Conservation (phyloP, 2,113 vertebrate species). For the Marcusenius ussheri region DNA sequence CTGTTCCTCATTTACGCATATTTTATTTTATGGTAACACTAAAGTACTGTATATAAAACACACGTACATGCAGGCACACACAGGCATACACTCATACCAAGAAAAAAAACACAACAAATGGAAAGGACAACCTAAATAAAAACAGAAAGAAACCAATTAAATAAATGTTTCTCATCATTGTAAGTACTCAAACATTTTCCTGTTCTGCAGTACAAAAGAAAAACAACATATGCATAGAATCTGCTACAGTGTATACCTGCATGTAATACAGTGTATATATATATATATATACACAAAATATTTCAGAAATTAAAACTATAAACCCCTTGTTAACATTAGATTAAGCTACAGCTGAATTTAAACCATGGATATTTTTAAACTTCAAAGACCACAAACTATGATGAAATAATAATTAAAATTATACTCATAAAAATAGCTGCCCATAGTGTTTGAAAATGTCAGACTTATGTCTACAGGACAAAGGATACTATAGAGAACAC, state of each 20-base stretch:
- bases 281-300: slow-evolving; percentile 34
- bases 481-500: neutral
- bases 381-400: slow-evolving; percentile 25
- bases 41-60: slow-evolving; percentile 24
- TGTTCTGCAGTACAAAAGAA: slow-evolving; percentile 41
- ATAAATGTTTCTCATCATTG: slow-evolving; percentile 38
- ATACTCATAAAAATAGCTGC: slow-evolving; percentile 36
- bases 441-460: slow-evolving; percentile 20
- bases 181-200: slow-evolving; percentile 38
- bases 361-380: slow-evolving; percentile 28
- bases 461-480: slow-evolving; percentile 17
- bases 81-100: slow-evolving; percentile 20
- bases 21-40: slow-evolving; percentile 28
- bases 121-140: slow-evolving; percentile 35
- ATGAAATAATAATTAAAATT: slow-evolving; percentile 24
- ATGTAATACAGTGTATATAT: slow-evolving; percentile 28
- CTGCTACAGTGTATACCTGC: slow-evolving; percentile 42
- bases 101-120: slow-evolving; percentile 11
- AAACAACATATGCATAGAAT: slow-evolving; percentile 44
- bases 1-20: slow-evolving; percentile 42
- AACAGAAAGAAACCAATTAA: slow-evolving; percentile 29
- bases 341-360: slow-evolving; percentile 29
- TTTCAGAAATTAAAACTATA: slow-evolving; percentile 23
- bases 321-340: slow-evolving; percentile 19
- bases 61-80: slow-evolving; percentile 27